phyloP scores from a whole-genome alignment of 2,888 invertebrate species.

The Hemaris fuciformis region DNA sequence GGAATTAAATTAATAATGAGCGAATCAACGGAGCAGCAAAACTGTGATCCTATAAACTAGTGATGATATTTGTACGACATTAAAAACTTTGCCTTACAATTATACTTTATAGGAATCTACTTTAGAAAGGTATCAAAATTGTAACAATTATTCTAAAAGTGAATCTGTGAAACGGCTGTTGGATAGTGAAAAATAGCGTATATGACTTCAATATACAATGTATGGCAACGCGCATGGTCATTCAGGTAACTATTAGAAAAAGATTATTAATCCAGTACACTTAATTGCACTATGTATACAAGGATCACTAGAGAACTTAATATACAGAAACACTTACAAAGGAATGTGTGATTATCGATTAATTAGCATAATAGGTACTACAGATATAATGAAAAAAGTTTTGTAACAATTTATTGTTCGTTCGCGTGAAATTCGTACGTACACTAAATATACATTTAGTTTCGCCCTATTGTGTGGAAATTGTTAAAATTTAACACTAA shows the following conservation, averaged over 20 bases:
- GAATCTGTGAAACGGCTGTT: background rate
- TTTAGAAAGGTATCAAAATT: background rate
- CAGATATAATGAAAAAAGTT: background rate
- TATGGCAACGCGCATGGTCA: conserved; percentile 74
- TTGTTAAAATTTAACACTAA: conserved; percentile 70
- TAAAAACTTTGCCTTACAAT: background rate
- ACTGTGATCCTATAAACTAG: background rate
- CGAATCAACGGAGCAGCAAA: background rate
- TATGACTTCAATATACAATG: conserved; percentile 42
- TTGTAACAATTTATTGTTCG: conserved; percentile 29
- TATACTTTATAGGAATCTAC: background rate
- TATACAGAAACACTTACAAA: conserved; percentile 61
- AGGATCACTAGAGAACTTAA: conserved; percentile 47
- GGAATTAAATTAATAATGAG: background rate
- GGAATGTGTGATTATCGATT: conserved; percentile 49
- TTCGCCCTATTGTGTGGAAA: conserved; percentile 46
- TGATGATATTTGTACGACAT: background rate
- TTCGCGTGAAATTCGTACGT: conserved; percentile 28
- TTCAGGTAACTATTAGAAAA: conserved; percentile 65
- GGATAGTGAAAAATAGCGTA: background rate
- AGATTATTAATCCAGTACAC: conserved; percentile 14
- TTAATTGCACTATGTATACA: conserved; percentile 14
- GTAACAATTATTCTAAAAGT: background rate
- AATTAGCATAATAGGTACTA: conserved; percentile 9
- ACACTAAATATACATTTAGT: conserved; percentile 22